Evolutionary conservation across 1,140 invertebrate genomes (phyloP), one percentile per base, ranked within the genome.

Genomic region (Eriosoma lanigerum): DNA sequence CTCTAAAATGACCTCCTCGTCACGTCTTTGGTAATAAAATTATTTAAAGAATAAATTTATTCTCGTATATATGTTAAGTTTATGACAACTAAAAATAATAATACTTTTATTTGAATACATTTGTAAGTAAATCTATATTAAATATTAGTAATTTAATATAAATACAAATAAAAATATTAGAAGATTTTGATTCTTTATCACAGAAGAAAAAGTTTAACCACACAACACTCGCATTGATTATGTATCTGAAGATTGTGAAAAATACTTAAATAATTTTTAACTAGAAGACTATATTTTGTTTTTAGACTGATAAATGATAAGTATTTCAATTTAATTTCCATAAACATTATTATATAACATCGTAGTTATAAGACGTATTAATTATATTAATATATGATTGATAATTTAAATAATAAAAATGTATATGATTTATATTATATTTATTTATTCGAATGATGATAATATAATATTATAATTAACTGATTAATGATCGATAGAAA

Each of bases 401-500:
- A 38, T 38, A 38, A 4, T 38, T 4, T n/a, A 15, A 62, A 62
- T 62, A 32, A n/a, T n/a, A n/a, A n/a, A n/a, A n/a, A n/a, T n/a
- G n/a, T n/a, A n/a, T n/a, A n/a, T n/a, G n/a, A n/a, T n/a, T n/a
- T n/a, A n/a, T n/a, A n/a, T n/a, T n/a, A n/a, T n/a, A n/a, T n/a
- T n/a, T n/a, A n/a, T n/a, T 0, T 62, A 62, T 32, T 17, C 17
- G 3, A 13, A 58, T 60, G 1, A 60, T 17, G 15, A 60, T 60
- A 60, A 26, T 17, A 48, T n/a, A 8, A 8, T 70, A 70, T 70
- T 48, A 73, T 54, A 29, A 13, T 46, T 46, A 54, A 19, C 4
- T 73, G 19, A 21, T 56, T 32, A 73, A 73, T 5, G 19, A 54
- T 17, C 70, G 70, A 73, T 56, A 17, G 52, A 44, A 29, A 75